phyloP scores from a whole-genome alignment of 2,888 invertebrate genomes.

The Lacanobia wlatinum region DNA sequence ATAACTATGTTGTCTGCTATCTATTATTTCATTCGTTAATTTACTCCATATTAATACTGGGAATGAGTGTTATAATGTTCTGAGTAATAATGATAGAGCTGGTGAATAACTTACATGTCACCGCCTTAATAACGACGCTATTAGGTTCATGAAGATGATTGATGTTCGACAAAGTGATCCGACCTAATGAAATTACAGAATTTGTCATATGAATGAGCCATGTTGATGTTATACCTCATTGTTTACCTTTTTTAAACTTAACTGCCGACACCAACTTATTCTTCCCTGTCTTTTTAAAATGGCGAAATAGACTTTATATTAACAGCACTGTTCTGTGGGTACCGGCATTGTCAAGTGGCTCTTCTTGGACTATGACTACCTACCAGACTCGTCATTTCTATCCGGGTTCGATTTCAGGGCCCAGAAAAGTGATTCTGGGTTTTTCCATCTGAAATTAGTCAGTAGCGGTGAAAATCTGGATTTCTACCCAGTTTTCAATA shows the following conservation, averaged over 20 bases:
- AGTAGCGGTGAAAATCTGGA: too few relatives aligned
- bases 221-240: background rate
- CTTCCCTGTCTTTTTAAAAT: background rate
- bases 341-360: too few relatives aligned
- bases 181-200: constrained; percentile 32
- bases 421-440: too few relatives aligned
- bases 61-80: background rate
- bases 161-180: constrained; percentile 26
- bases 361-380: too few relatives aligned
- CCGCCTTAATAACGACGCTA: constrained; percentile 11
- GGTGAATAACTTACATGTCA: background rate
- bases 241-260: background rate
- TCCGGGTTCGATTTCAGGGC: too few relatives aligned
- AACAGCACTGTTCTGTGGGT: too few relatives aligned
- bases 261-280: background rate
- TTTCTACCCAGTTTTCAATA: too few relatives aligned
- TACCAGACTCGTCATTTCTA: too few relatives aligned
- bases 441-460: background rate
- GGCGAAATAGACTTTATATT: too few relatives aligned
- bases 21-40: constrained; percentile 6
- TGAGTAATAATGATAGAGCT: constrained; percentile 1
- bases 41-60: background rate
- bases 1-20: constrained; percentile 9
- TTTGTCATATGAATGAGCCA: background rate
- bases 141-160: constrained; percentile 28